phyloP scores from a whole-genome alignment of 2,113 vertebrate species.

The Python bivittatus region DNA sequence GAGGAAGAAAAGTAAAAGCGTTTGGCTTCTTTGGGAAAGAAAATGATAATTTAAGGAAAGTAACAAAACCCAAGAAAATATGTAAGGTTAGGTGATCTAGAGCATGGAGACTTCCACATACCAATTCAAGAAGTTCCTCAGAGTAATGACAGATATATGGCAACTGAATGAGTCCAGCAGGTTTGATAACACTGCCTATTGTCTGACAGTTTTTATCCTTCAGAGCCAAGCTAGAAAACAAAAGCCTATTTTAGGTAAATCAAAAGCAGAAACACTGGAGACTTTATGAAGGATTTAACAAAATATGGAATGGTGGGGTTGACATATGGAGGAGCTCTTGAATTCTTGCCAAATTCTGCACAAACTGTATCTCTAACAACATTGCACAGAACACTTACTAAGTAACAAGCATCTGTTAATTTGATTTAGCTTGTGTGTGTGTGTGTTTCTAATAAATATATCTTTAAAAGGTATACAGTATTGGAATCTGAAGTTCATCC shows the following conservation, averaged over 20 bases:
- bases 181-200: slow-evolving; percentile 42
- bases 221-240: slow-evolving; percentile 48
- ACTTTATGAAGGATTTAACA: slow-evolving; percentile 52
- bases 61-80: slow-evolving; percentile 47
- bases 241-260: slow-evolving; percentile 64
- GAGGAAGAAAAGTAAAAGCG: slow-evolving; percentile 31
- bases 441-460: background rate
- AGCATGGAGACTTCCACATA: slow-evolving; percentile 32
- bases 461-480: background rate
- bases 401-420: slow-evolving; percentile 11
- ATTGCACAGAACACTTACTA: slow-evolving; percentile 32
- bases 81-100: slow-evolving; percentile 12
- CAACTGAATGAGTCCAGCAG: slow-evolving; percentile 54
- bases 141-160: background rate
- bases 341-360: slow-evolving; percentile 46
- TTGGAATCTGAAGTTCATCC: background rate
- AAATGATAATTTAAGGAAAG: slow-evolving; percentile 48
- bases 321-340: slow-evolving; percentile 36
- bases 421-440: background rate
- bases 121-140: slow-evolving; percentile 33
- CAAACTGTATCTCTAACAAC: slow-evolving; percentile 31
- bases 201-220: slow-evolving; percentile 54
- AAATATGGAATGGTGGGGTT: slow-evolving; percentile 23
- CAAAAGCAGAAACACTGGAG: slow-evolving; percentile 56
- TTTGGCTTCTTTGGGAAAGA: slow-evolving; percentile 40